Base-by-base conservation (phyloP, 2,888 invertebrate genomes). In the Dioctria linearis region DNA sequence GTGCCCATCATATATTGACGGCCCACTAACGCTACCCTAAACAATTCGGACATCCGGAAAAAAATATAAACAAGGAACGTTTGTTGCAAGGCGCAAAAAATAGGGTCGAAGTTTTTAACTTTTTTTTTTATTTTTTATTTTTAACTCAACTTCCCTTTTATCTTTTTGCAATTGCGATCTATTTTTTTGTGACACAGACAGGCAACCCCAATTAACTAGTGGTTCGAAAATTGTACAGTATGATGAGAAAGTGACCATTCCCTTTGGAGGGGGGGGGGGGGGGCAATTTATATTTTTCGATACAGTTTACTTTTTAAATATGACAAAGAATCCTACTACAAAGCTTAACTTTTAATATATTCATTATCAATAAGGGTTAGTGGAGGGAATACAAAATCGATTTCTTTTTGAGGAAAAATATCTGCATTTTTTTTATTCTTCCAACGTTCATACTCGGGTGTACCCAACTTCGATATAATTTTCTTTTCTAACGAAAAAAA, bases 81-180 rank as follows among this genome's bases (percentile, higher is more conserved):
- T 42, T 25, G 49, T 25, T 46, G 3, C 39, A 54, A 11, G 2
- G 25, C 37, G 25, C 37, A 39, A 13, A 11, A 73, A 57, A 40
- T 73, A 49, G 57, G 73, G 73, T 49, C 73, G 54, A 73, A 39
- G 42, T 59, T 73, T 73, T 54, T 73, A 59, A 73, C 42, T 57
- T 59, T 69, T 57, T 59, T 69, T 67, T 67, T 67, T 43, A 49
- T 67, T 67, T 43, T 67, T 25, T 25, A 25, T 25, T 25, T 25
- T 42, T 73, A 73, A 73, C 49, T 54, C 51, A 9, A 42, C 59
- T 73, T 73, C 73, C 73, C 59, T 73, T 73, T 73, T 73, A 73
- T 42, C 73, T 54, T 3, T 37, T 9, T 13, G n/a, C 49, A 46
- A 3, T 46, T 67, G 51, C 54, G 54, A 6, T 54, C 11, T 54